A percentile compares a stretch with the other conserved stretches of the same genome.
Conservation (phyloP, 92 coral and sea anemone species). For the Actinernus sp. region DNA sequence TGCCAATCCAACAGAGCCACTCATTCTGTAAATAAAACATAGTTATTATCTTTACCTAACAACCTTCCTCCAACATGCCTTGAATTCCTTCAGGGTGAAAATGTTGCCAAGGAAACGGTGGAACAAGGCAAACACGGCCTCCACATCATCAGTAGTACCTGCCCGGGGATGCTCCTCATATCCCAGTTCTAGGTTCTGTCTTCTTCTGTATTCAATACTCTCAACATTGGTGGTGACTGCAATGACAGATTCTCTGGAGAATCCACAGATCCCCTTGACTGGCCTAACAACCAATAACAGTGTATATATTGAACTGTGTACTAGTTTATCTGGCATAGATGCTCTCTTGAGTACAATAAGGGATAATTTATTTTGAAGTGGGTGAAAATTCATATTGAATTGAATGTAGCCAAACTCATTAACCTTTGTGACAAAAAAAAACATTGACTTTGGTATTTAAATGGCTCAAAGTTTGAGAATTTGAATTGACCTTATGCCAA, state of each 20-base stretch:
- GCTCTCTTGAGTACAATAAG: no score
- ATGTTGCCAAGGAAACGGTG: constrained; percentile 52
- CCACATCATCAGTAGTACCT: constrained; percentile 74
- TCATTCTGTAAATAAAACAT: no score
- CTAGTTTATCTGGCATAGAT: no score
- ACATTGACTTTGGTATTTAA: no score
- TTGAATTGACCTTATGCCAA: no score
- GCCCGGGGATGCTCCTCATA: constrained; percentile 70
- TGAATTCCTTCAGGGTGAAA: constrained; percentile 61
- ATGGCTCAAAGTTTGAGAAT: no score
- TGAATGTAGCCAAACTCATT: no score
- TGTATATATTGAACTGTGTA: no score
- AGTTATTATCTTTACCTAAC: constrained; percentile 57
- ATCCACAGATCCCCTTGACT: constrained; percentile 61
- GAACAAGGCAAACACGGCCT: constrained; percentile 58
- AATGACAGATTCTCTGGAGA: constrained; percentile 64
- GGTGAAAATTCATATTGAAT: no score
- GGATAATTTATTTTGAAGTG: no score
- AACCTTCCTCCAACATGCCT: constrained; percentile 51
- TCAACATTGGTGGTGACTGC: constrained; percentile 69
- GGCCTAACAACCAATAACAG: constrained; percentile 43
- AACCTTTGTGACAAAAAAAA: no score
- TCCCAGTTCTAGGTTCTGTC: constrained; percentile 37
- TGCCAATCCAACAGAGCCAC: no score
- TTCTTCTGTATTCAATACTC: constrained; percentile 51